A percentile compares a stretch with the other conserved stretches of the same genome.
Conservation (phyloP, 2,888 invertebrate genomes). For the Pteria penguin region DNA sequence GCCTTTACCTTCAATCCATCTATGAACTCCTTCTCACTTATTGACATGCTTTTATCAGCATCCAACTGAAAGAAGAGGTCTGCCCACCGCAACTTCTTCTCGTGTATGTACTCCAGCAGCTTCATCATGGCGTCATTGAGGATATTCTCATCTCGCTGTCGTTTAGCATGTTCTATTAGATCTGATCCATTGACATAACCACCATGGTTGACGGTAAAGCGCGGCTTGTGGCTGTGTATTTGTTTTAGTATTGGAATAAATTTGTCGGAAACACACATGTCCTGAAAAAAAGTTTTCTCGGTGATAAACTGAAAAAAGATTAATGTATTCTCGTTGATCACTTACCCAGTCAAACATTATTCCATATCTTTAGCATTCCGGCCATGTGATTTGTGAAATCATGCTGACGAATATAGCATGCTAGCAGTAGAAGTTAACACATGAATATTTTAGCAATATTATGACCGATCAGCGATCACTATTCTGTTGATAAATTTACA, state of each 20-base stretch:
- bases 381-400: too few relatives aligned
- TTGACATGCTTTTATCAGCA: conserved; percentile 35
- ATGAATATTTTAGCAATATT: too few relatives aligned
- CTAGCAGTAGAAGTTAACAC: too few relatives aligned
- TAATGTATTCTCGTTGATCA: background rate
- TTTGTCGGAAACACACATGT: conserved; percentile 58
- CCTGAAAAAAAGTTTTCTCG: conserved; percentile 56
- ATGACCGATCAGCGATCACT: too few relatives aligned
- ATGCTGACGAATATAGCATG: background rate
- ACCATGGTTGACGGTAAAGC: conserved; percentile 58
- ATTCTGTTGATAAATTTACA: too few relatives aligned
- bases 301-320: background rate
- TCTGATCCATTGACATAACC: conserved; percentile 54
- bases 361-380: too few relatives aligned
- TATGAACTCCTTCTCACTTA: conserved; percentile 38
- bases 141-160: conserved; percentile 33
- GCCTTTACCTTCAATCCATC: conserved; percentile 39
- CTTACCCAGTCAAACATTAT: too few relatives aligned
- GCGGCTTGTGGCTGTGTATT: conserved; percentile 48
- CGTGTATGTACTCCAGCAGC: conserved; percentile 33
- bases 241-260: conserved; percentile 50
- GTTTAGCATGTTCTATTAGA: conserved; percentile 28
- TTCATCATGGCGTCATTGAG: conserved; percentile 43
- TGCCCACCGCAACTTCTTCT: conserved; percentile 33
- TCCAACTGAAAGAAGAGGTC: conserved; percentile 40